Base-by-base conservation (phyloP, 2,888 invertebrate species). In the Scotopteryx bipunctaria region DNA sequence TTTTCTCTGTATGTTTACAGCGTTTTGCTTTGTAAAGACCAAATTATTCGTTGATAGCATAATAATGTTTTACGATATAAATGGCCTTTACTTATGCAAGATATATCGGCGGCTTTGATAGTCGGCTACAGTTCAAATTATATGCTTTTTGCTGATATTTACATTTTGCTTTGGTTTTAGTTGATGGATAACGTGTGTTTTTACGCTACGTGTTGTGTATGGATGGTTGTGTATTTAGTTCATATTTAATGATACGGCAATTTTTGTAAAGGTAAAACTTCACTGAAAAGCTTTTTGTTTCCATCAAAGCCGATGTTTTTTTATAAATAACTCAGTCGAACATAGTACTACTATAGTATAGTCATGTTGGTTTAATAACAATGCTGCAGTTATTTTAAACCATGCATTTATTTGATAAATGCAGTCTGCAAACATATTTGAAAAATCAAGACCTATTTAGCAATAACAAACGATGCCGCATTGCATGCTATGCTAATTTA, bases 1-100 rank as follows among this genome's bases (percentile, higher is more conserved):
- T 68, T 67, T 71, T 64, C 54, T 64, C 56, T 64, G 63, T 70
- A 63, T 69, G 62, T 66, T 73, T 64, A 66, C 64, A 54, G 36
- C 42, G 55, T 59, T 66, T 66, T 66, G 51, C 47, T 55, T 58
- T 56, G 42, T 43, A 36, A 41, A 32, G 16, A 33, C 9, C n/a
- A 49, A 55, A 58, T 41, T 47, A 47, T 52, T 54, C 42, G 58
- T 47, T 55, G 56, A 58, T 55, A 55, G 41, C 53, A 54, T 57
- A 57, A 57, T 61, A 51, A 54, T 53, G 42, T 51, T 57, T 54
- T 49, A 54, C 47, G 48, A 57, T 57, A 55, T 55, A 56, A 56
- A 56, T 56, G 55, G 56, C 14, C 19, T 52, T 54, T 44, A 56
- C 27, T 56, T 54, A 58, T 13, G 29, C 42, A n/a, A 47, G 50